Base-by-base conservation (phyloP, 2,113 vertebrate species). In the Psilopsiagon aymara region DNA sequence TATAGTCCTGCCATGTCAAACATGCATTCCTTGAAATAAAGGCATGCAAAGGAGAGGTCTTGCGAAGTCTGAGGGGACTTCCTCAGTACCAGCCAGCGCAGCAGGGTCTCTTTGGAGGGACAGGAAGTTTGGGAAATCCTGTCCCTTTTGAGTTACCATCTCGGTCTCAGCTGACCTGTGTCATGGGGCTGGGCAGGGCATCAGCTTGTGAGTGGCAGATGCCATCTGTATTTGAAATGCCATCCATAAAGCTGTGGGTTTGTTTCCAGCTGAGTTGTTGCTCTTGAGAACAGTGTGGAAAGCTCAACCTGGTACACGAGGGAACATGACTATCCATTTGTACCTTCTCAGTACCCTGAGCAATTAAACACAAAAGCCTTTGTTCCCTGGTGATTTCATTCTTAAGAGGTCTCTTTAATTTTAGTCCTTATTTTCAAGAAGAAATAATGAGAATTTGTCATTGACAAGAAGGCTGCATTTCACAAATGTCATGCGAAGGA, bases 351-450 rank as follows among this genome's bases (percentile, higher is more conserved):
- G 73, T 70, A 83, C 75, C 84, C 64, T 25, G 69, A 87, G 76
- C 86, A 80, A 60, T 96, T 94, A 83, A 88, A 83, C 33, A 89
- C 76, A 93, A 86, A 94, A 69, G 89, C 37, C 17, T 94, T 95
- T 96, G 93, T 95, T 94, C 85, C 47, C 44, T 43, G 51, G 60
- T 92, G 91, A 87, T 82, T 84, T 96, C 64, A 90, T 95, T 96
- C 82, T 95, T 86, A 88, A 78, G 85, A 96, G 60, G 51, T 28
- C 49, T 82, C 70, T 97, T 95, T 90, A 97, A 94, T 94, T 96
- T 94, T 90, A 92, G 82, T 76, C 59, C 64, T 95, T 75, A 82
- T 33, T 83, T 96, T 86, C n/a, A 7, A n/a, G 39, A 92, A 94
- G 88, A 84, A 70, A 82, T 94, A 80, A 92, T 87, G 69, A 33